Evolutionary conservation across 2,797 vertebrate species (phyloP).

Genomic region (Fringilla coelebs): DNA sequence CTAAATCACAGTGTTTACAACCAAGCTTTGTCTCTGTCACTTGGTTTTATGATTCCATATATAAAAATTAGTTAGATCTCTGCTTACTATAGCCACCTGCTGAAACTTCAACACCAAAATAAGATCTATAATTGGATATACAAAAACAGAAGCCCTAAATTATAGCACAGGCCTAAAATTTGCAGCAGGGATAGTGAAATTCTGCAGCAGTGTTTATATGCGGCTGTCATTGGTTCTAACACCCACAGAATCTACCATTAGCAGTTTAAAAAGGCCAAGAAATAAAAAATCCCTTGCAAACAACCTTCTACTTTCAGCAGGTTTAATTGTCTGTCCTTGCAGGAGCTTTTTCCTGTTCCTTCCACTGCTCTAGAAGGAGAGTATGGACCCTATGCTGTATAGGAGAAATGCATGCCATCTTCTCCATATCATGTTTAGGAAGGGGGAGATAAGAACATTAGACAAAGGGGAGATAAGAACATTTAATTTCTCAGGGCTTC

Average conservation of each 20-base stretch:
- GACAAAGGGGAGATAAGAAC: background rate
- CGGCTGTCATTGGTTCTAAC: constrained; percentile 10
- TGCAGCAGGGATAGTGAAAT: constrained; percentile 11
- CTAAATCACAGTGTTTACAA: constrained; percentile 21
- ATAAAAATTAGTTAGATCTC: constrained; percentile 33
- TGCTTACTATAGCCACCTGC: constrained; percentile 40
- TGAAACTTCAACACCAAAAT: constrained; percentile 44
- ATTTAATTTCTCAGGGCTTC: background rate
- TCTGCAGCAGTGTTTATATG: background rate
- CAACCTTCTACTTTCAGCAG: background rate
- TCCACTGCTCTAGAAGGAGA: background rate
- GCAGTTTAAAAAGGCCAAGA: background rate
- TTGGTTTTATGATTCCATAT: background rate
- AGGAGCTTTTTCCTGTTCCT: background rate
- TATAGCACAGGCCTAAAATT: background rate
- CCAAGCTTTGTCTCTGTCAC: background rate
- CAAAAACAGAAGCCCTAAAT: constrained; percentile 48
- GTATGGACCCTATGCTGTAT: background rate
- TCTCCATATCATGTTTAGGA: constrained; percentile 22
- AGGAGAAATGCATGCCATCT: constrained; percentile 29
- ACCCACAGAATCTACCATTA: constrained; percentile 35
- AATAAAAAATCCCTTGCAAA: background rate
- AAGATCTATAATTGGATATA: constrained; percentile 35
- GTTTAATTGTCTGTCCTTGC: constrained; percentile 22
- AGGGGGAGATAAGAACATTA: background rate